Evolutionary conservation across 1,140 invertebrate genomes (phyloP), one percentile per base, ranked within the genome.

Genomic region (Pseudachorutes palmiensis): DNA sequence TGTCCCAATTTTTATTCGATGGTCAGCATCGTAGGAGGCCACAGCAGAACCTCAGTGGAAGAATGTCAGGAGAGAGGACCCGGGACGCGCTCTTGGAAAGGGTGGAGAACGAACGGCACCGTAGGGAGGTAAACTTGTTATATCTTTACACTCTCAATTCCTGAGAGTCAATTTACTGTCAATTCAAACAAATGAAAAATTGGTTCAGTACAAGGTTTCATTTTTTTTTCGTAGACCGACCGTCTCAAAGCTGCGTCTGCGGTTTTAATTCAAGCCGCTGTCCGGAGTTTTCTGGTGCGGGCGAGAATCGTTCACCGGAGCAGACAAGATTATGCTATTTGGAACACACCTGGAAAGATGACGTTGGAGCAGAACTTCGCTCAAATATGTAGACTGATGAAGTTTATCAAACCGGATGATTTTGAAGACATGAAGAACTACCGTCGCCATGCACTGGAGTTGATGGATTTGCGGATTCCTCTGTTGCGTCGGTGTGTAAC

Each of bases 11-110:
- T n/a, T n/a, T n/a, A 76, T 97, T 97, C 79, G 92, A 97, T 76
- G 94, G 94, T 58, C 88, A 96, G 76, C 92, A 90, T 78, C 84
- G 89, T 68, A 82, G 88, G 57, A 87, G 85, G 77, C 94, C 94
- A 0, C 84, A 91, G 70, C 92, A 96, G 81, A 94, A 91, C 80
- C 82, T 96, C 71, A 86, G 90, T 57, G 94, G 94, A 49, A 88
- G 89, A 45, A 19, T 45, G 2, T 92, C 89, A 79, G 86, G 78
- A 80, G 86, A 84, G 80, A 84, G 84, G 80, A 86, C 84, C 33
- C 86, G 88, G 74, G 86, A 90, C 73, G 83, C 86, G 65, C 80
- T 96, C 24, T 80, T 97, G 62, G 83, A 86, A 60, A 85, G 88
- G 77, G 88, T 88, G 33, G 89, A 92, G 72, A 81, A 85, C 74